A percentile compares a stretch with the other conserved stretches of the same genome.
Evolutionary conservation across 2,797 vertebrate species (phyloP).

Genomic region (Tragopan temminckii): DNA sequence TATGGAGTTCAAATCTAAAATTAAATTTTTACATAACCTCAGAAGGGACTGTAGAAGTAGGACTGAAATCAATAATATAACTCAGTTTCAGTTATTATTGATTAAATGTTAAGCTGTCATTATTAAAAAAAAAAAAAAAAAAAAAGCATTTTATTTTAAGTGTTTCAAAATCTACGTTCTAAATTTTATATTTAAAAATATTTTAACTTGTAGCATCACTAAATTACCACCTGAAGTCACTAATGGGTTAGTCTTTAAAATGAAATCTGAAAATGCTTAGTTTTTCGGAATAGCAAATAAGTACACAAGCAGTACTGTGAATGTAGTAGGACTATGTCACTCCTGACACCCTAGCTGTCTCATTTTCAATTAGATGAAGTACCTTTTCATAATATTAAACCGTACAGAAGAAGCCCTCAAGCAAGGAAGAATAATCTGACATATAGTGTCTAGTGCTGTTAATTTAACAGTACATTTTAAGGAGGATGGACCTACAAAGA

Average conservation of each 20-base stretch:
- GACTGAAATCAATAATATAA: rapidly evolving
- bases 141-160: not conserved
- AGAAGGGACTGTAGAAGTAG: not conserved
- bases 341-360: not conserved
- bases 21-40: not conserved
- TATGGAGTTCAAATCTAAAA: not conserved
- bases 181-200: not conserved
- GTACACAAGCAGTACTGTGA: not conserved
- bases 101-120: not conserved
- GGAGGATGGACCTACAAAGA: not conserved
- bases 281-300: not conserved
- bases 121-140: not conserved
- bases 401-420: not conserved
- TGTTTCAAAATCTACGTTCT: not conserved
- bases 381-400: conserved; percentile 3
- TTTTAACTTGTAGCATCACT: not conserved
- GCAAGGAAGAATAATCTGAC: not conserved
- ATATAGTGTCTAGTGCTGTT: not conserved
- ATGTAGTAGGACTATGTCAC: not conserved
- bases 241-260: not conserved
- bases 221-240: not conserved
- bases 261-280: not conserved
- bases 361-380: conserved; percentile 8
- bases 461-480: not conserved
- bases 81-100: not conserved